Evolutionary conservation across 2,888 invertebrate genomes (phyloP).

Genomic region (Aspidiotus destructor): DNA sequence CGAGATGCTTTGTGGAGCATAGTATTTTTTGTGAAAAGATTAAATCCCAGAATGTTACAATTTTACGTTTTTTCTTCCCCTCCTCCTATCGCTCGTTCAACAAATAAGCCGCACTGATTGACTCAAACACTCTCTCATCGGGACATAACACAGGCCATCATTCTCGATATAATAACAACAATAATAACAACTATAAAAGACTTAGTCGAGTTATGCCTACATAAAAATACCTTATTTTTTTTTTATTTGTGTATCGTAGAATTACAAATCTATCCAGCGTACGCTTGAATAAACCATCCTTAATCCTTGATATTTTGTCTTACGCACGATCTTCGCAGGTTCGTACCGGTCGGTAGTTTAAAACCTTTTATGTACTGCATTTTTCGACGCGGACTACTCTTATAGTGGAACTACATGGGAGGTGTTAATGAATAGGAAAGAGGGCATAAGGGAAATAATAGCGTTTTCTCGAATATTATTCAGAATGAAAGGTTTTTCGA

Average conservation of each 20-base stretch:
- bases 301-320: slow-evolving; percentile 4
- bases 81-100: no score
- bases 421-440: slow-evolving; percentile 2
- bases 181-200: slow-evolving; percentile 2
- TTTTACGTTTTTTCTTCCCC: no score
- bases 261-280: neutral
- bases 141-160: neutral
- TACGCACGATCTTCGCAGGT: neutral
- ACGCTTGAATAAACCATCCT: neutral
- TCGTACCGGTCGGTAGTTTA: neutral
- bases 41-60: no score
- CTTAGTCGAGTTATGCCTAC: neutral
- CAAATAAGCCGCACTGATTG: neutral
- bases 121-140: neutral
- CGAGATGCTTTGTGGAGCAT: no score
- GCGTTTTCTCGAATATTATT: neutral
- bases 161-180: neutral
- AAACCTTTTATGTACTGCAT: neutral
- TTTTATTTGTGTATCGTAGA: neutral
- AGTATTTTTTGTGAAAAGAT: no score
- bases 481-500: neutral
- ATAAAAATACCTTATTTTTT: neutral
- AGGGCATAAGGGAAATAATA: neutral
- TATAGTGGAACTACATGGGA: neutral
- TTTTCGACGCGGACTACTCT: neutral